Evolutionary conservation across 2,797 vertebrate genomes (phyloP).

Genomic region (Diceros bicornis): DNA sequence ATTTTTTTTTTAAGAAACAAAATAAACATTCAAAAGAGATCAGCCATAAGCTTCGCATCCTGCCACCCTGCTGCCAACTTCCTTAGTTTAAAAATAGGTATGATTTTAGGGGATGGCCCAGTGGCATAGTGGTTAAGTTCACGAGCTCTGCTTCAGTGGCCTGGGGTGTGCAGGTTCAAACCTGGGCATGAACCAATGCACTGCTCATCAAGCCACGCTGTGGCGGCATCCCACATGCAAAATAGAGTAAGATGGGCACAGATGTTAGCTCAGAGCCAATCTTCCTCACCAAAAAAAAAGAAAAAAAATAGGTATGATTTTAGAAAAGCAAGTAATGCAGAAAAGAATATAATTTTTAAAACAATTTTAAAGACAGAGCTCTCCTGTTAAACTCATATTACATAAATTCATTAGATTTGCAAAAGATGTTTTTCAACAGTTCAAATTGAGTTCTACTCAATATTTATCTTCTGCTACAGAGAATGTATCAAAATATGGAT

Average conservation of each 20-base stretch:
- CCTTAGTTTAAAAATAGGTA: constrained; percentile 55
- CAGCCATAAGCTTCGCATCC: constrained; percentile 13
- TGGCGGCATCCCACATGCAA: too few species aligned
- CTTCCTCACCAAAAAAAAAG: too few species aligned
- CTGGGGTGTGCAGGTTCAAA: too few species aligned
- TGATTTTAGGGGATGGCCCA: neutral
- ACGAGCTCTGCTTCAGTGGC: too few species aligned
- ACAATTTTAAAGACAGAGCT: constrained; percentile 48
- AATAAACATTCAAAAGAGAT: constrained; percentile 48
- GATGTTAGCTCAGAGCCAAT: too few species aligned
- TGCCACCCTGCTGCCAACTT: neutral
- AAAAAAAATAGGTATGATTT: constrained; percentile 41
- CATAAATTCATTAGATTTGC: constrained; percentile 47
- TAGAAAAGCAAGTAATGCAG: constrained; percentile 53
- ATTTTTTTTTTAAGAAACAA: constrained; percentile 44
- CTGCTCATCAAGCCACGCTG: too few species aligned
- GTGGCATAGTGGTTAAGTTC: too few species aligned
- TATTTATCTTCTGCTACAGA: constrained; percentile 46
- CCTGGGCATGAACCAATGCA: too few species aligned
- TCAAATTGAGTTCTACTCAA: constrained; percentile 44
- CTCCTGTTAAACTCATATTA: constrained; percentile 59
- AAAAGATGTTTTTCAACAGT: constrained; percentile 55
- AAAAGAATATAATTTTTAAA: constrained; percentile 54
- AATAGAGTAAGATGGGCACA: too few species aligned
- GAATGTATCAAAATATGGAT: constrained; percentile 59